phyloP scores from a whole-genome alignment of 2,888 invertebrate species.

The Listrodromus nycthemerus region DNA sequence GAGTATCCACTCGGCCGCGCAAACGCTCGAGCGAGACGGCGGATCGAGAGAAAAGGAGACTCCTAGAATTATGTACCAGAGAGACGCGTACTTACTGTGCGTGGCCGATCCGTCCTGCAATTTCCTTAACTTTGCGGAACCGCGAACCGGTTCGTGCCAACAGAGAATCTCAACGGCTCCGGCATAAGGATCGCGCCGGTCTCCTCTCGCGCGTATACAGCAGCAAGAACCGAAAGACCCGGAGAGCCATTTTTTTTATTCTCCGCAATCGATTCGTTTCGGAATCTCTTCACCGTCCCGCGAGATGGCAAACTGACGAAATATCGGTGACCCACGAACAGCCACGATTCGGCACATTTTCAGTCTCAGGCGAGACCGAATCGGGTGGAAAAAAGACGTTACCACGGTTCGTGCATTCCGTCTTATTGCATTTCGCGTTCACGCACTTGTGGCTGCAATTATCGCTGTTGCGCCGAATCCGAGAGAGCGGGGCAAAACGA shows the following conservation, averaged over 20 bases:
- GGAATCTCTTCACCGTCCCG: slow-evolving; percentile 42
- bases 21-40: slow-evolving; percentile 9
- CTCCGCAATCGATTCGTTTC: slow-evolving; percentile 68
- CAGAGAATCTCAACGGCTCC: slow-evolving; percentile 46
- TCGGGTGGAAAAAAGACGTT: not conserved
- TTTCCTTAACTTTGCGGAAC: slow-evolving; percentile 77
- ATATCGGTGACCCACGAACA: slow-evolving; percentile 23
- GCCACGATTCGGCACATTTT: slow-evolving; percentile 17
- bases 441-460: not conserved
- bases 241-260: slow-evolving; percentile 49
- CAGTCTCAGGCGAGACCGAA: not conserved
- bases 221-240: slow-evolving; percentile 40
- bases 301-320: not conserved
- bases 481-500: not conserved
- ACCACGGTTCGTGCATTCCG: not conserved
- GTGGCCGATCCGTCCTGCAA: slow-evolving; percentile 73
- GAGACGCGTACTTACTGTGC: slow-evolving; percentile 68
- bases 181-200: slow-evolving; percentile 23
- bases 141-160: slow-evolving; percentile 68
- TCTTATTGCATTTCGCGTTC: not conserved
- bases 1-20: not conserved
- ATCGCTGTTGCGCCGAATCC: not conserved
- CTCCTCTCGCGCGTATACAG: slow-evolving; percentile 20
- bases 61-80: slow-evolving; percentile 62
- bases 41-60: slow-evolving; percentile 35